Percentiles rank a stretch among this genome's conserved stretches.
These are phyloP conservation scores for Drosophila tripunctata DNA, from an alignment of 2,888 invertebrate species.

Conservation along the genomic window DNA sequence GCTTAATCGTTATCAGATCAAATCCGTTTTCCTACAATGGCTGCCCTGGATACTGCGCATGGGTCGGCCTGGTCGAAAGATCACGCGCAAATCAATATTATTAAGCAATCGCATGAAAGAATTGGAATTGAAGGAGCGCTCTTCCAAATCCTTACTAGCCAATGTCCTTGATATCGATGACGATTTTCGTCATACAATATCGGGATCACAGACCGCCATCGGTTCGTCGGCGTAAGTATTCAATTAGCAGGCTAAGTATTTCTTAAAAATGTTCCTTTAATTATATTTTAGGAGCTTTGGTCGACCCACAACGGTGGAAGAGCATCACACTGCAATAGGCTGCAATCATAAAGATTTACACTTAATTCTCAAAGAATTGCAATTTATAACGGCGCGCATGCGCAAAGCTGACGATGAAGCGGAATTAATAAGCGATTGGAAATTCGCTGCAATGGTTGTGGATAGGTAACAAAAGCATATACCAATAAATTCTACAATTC, in stretches of 20 bases:
- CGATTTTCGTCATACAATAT: constrained; percentile 92
- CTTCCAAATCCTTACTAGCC: constrained; percentile 96
- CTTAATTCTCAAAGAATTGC: constrained; percentile 95
- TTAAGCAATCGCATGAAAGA: constrained; percentile 96
- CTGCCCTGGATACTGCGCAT: constrained; percentile 98
- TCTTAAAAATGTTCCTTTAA: not conserved
- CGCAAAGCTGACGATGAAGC: constrained; percentile 97
- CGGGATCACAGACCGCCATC: constrained; percentile 86
- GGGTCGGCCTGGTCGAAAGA: constrained; percentile 97
- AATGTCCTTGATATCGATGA: constrained; percentile 98
- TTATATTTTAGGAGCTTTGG: constrained; percentile 86
- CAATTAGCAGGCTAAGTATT: not conserved
- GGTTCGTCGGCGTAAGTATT: constrained; percentile 87
- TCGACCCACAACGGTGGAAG: constrained; percentile 92
- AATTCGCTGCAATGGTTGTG: constrained; percentile 99
- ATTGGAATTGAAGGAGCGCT: constrained; percentile 95
- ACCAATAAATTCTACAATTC: not conserved
- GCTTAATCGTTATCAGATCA: constrained; percentile 88
- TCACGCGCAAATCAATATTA: constrained; percentile 94
- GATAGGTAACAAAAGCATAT: constrained; percentile 87
- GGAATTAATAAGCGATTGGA: constrained; percentile 98
- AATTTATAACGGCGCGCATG: constrained; percentile 97
- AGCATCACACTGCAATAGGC: constrained; percentile 86
- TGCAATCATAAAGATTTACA: constrained; percentile 94
- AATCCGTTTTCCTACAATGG: constrained; percentile 98